Percentiles rank a stretch among this genome's conserved stretches.
Evolutionary conservation across 2,113 vertebrate species (phyloP).

Genomic region (Pygoscelis adeliae): DNA sequence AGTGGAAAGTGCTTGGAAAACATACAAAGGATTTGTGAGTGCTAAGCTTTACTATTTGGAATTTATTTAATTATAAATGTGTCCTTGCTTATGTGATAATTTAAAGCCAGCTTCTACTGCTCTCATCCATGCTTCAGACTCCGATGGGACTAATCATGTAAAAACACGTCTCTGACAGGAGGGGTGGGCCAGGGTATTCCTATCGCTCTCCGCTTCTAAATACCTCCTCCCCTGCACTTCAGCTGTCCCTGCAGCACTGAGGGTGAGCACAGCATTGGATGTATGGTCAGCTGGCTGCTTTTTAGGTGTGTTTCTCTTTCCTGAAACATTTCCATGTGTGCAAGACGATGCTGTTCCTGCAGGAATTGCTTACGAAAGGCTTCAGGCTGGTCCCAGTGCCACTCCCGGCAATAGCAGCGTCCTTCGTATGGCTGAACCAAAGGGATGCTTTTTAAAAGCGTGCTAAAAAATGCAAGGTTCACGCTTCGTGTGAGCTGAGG

Average conservation of each 20-base stretch:
- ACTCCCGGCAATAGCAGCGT: neutral
- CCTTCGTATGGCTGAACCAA: neutral
- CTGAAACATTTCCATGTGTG: neutral
- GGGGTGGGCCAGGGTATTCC: neutral
- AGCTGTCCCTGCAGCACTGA: neutral
- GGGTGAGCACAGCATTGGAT: rapidly evolving
- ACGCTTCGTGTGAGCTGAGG: neutral
- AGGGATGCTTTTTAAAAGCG: neutral
- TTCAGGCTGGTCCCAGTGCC: neutral
- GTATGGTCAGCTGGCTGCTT: neutral
- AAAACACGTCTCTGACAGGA: neutral
- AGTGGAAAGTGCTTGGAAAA: slow-evolving; percentile 19
- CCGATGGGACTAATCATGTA: neutral
- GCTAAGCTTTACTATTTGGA: neutral
- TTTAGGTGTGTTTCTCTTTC: neutral
- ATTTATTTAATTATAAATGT: neutral
- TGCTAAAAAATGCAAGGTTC: neutral
- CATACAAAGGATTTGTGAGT: neutral
- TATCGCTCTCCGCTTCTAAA: rapidly evolving
- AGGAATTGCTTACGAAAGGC: neutral
- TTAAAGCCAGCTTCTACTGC: neutral
- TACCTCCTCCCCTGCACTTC: neutral
- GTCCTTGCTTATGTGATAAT: neutral
- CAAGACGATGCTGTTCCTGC: neutral
- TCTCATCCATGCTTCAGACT: neutral